Percentiles rank a stretch among this genome's conserved stretches.
Conservation (phyloP, 2,113 vertebrate species). For the Pedionomus torquatus region DNA sequence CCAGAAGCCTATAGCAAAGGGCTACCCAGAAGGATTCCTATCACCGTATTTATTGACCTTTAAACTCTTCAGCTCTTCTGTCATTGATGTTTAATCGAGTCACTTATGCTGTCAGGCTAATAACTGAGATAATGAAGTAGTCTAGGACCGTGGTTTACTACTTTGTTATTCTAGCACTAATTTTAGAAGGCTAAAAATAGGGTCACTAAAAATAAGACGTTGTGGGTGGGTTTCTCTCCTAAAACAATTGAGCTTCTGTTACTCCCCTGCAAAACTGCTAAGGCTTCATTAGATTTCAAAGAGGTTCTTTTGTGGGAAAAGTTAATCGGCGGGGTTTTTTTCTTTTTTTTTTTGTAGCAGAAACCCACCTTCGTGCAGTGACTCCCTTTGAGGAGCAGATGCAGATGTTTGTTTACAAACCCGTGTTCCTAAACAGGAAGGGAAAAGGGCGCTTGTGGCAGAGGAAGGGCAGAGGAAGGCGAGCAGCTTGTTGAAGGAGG, state of each 20-base stretch:
- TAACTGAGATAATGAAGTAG: constrained; percentile 85
- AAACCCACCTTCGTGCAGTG: neutral
- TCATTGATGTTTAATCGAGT: constrained; percentile 89
- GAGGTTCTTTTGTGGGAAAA: constrained; percentile 21
- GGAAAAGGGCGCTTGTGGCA: neutral
- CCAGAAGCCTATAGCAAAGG: constrained; percentile 74
- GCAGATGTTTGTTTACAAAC: neutral
- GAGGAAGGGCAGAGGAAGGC: neutral
- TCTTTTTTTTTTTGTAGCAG: neutral
- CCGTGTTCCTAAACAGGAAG: neutral
- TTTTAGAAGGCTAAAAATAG: constrained; percentile 96
- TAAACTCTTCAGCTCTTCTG: constrained; percentile 83
- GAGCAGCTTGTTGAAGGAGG: neutral
- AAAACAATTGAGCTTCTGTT: constrained; percentile 57
- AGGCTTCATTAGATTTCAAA: constrained; percentile 45
- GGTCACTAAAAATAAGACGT: constrained; percentile 77
- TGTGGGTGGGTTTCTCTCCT: constrained; percentile 70
- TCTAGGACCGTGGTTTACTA: constrained; percentile 87
- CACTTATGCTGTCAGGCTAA: constrained; percentile 85
- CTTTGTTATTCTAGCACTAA: constrained; percentile 82
- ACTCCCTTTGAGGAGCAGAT: neutral
- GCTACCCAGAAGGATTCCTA: constrained; percentile 82
- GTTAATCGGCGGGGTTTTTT: neutral
- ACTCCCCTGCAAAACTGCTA: constrained; percentile 42
- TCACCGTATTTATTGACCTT: constrained; percentile 92